These are phyloP conservation scores for Apolygus lucorum DNA, from an alignment of 1,140 invertebrate genomes.

Conservation along the genomic window DNA sequence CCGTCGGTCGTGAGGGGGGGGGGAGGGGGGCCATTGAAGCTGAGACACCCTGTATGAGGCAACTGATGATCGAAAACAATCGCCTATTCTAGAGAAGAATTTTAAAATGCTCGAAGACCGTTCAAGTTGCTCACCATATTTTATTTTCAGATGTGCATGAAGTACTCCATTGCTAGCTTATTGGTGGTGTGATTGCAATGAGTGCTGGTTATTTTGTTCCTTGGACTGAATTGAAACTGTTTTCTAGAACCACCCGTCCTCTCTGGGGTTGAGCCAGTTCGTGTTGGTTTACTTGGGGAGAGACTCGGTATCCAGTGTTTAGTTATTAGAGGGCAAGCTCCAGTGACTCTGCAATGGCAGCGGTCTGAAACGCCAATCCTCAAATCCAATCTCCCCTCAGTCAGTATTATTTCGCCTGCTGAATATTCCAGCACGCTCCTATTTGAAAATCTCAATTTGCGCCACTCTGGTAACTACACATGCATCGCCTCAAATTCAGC, in stretches of 20 bases:
- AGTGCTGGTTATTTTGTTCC: constrained; percentile 2
- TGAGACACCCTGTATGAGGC: too few relatives aligned
- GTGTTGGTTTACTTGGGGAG: constrained; percentile 50
- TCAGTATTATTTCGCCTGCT: constrained; percentile 20
- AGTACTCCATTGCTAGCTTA: too few relatives aligned
- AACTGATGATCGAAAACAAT: too few relatives aligned
- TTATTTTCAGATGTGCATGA: too few relatives aligned
- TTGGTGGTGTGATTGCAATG: background rate
- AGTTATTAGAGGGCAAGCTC: constrained; percentile 54
- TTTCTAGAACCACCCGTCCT: constrained; percentile 54
- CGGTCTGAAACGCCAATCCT: constrained; percentile 50
- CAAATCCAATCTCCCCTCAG: constrained; percentile 22
- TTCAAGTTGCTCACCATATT: too few relatives aligned
- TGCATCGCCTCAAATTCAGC: constrained; percentile 54
- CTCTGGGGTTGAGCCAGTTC: constrained; percentile 51
- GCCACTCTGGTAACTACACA: constrained; percentile 62
- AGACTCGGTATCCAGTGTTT: constrained; percentile 56
- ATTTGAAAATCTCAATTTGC: constrained; percentile 49
- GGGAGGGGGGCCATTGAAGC: too few relatives aligned
- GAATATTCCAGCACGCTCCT: constrained; percentile 54
- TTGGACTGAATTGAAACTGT: constrained; percentile 24
- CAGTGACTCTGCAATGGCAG: constrained; percentile 60
- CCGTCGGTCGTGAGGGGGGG: too few relatives aligned
- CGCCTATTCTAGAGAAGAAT: too few relatives aligned
- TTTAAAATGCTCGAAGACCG: too few relatives aligned